A percentile compares a stretch with the other conserved stretches of the same genome.
phyloP scores from a whole-genome alignment of 2,888 invertebrate genomes.

The Zootermopsis nevadensis region DNA sequence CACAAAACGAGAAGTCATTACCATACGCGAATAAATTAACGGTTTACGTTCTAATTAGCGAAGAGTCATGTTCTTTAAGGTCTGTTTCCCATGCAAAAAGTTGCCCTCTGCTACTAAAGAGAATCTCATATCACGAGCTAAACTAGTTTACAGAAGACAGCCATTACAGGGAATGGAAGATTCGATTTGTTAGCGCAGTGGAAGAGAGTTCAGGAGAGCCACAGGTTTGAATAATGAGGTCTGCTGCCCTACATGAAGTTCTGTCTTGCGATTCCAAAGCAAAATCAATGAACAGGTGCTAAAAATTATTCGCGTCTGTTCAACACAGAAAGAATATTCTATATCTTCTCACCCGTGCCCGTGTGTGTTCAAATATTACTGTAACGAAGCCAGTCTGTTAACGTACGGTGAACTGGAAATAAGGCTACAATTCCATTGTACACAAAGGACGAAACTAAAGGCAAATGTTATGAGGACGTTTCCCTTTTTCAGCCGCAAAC shows the following conservation, averaged over 20 bases:
- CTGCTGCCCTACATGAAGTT: neutral
- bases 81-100: constrained; percentile 33
- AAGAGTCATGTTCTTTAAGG: constrained; percentile 29
- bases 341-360: too few species aligned
- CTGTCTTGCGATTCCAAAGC: neutral
- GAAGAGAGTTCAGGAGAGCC: neutral
- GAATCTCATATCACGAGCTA: neutral
- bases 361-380: too few species aligned
- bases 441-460: too few species aligned
- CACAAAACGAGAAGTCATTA: neutral
- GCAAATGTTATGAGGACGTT: too few species aligned
- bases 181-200: neutral
- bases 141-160: neutral
- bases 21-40: neutral
- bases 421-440: too few species aligned
- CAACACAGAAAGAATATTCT: too few species aligned
- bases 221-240: neutral
- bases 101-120: constrained; percentile 8
- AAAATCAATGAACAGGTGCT: neutral
- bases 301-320: too few species aligned
- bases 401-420: too few species aligned
- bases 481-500: too few species aligned
- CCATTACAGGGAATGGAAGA: neutral
- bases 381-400: too few species aligned
- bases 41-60: neutral